phyloP scores from a whole-genome alignment of 2,797 vertebrate species.

The Sylvilagus floridanus region DNA sequence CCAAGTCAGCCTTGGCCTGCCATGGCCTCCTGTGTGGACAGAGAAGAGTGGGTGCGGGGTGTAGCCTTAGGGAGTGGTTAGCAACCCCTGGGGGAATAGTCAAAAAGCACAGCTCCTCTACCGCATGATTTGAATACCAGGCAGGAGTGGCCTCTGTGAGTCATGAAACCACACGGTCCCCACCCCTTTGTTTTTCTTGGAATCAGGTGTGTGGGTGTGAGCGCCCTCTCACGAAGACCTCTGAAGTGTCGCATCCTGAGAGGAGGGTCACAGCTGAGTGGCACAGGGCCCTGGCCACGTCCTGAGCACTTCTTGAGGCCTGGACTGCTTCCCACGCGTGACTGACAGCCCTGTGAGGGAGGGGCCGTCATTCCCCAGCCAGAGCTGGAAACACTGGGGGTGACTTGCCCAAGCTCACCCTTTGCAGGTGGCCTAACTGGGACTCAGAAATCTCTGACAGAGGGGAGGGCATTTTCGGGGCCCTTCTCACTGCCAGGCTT shows the following conservation, averaged over 20 bases:
- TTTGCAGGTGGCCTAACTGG: not conserved
- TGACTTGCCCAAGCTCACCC: not conserved
- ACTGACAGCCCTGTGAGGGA: fast-evolving
- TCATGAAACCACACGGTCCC: constrained; percentile 69
- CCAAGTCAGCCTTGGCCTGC: not conserved
- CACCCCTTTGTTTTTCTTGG: constrained; percentile 72
- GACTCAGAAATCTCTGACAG: not conserved
- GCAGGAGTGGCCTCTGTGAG: constrained; percentile 64
- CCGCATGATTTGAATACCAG: constrained; percentile 70
- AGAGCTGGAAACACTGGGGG: not conserved
- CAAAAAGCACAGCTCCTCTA: constrained; percentile 45
- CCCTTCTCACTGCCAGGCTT: not conserved
- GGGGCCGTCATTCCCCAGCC: not conserved
- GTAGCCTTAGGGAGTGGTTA: constrained; percentile 9
- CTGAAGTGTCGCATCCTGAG: not conserved
- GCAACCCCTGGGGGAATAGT: not conserved
- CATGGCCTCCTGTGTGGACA: not conserved
- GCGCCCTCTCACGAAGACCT: constrained; percentile 52
- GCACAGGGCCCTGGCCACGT: not conserved
- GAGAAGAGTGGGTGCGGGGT: constrained; percentile 3
- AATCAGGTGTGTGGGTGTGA: constrained; percentile 44
- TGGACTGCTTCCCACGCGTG: not conserved
- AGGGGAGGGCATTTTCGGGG: not conserved
- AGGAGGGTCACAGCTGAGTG: constrained; percentile 41
- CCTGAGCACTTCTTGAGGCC: not conserved